phyloP scores from a whole-genome alignment of 1,140 invertebrate species.

The Aphelenchoides fujianensis region DNA sequence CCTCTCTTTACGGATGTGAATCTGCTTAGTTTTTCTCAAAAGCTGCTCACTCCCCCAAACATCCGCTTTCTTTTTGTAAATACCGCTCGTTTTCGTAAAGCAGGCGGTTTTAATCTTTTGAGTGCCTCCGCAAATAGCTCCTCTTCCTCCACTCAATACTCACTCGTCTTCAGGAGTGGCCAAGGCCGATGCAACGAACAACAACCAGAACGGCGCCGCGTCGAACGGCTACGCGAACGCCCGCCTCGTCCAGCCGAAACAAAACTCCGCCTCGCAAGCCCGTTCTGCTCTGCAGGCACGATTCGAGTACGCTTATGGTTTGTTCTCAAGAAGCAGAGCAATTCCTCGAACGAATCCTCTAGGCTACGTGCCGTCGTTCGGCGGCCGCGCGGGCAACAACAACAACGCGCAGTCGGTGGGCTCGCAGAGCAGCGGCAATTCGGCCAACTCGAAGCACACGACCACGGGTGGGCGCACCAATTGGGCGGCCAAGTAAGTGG shows the following conservation, averaged over 20 bases:
- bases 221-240: constrained; percentile 23
- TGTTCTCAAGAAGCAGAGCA: constrained; percentile 9
- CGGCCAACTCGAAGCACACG: constrained; percentile 30
- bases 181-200: constrained; percentile 41
- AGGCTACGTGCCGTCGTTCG: constrained; percentile 51
- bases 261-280: constrained; percentile 31
- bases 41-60: too few relatives aligned
- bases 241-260: constrained; percentile 21
- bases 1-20: constrained; percentile 29
- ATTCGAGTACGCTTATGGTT: constrained; percentile 62
- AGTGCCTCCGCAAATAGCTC: constrained; percentile 13
- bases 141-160: constrained; percentile 9
- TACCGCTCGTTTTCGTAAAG: constrained; percentile 19
- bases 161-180: constrained; percentile 31
- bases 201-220: constrained; percentile 27
- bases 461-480: constrained; percentile 45
- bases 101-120: constrained; percentile 12
- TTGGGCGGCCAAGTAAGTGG: constrained; percentile 47
- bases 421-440: constrained; percentile 1
- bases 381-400: constrained; percentile 24
- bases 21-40: too few relatives aligned
- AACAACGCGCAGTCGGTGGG: constrained; percentile 14
- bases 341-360: constrained; percentile 24
- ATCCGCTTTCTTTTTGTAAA: too few relatives aligned
- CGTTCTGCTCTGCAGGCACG: constrained; percentile 57